phyloP scores from a whole-genome alignment of 2,888 invertebrate species.

The Drosophila maculinotata region DNA sequence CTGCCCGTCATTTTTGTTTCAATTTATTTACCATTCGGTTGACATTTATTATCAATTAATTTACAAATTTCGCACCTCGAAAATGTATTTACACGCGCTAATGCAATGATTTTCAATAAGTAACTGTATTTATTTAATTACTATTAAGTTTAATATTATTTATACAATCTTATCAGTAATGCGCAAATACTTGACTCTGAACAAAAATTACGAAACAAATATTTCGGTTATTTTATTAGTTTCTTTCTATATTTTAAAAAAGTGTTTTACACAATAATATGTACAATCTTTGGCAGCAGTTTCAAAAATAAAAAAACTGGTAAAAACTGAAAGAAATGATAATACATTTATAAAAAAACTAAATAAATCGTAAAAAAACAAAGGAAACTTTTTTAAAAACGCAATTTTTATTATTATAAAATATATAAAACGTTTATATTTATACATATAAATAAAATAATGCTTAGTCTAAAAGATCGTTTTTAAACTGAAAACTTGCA shows the following conservation, averaged over 20 bases:
- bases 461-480: slow-evolving; percentile 69
- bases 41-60: slow-evolving; percentile 65
- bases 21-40: slow-evolving; percentile 40
- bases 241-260: slow-evolving; percentile 11
- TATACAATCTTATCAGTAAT: slow-evolving; percentile 46
- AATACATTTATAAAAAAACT: not conserved
- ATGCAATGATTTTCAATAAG: slow-evolving; percentile 51
- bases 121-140: slow-evolving; percentile 38
- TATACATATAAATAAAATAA: slow-evolving; percentile 79
- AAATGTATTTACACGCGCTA: slow-evolving; percentile 71
- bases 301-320: not conserved
- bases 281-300: slow-evolving; percentile 52
- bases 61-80: slow-evolving; percentile 66
- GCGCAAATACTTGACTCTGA: slow-evolving; percentile 12
- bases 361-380: slow-evolving; percentile 15
- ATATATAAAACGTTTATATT: slow-evolving; percentile 74
- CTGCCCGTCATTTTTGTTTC: slow-evolving; percentile 17
- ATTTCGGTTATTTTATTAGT: not conserved
- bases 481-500: slow-evolving; percentile 73
- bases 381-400: slow-evolving; percentile 60
- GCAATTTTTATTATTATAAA: slow-evolving; percentile 79
- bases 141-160: slow-evolving; percentile 42
- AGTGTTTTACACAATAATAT: slow-evolving; percentile 33
- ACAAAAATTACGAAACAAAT: slow-evolving; percentile 5
- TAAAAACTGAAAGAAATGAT: not conserved